Evolutionary conservation across 30 jellyfish, hydroid and myxozoan genomes (phyloP).

Genomic region (Catostylus mosaicus): DNA sequence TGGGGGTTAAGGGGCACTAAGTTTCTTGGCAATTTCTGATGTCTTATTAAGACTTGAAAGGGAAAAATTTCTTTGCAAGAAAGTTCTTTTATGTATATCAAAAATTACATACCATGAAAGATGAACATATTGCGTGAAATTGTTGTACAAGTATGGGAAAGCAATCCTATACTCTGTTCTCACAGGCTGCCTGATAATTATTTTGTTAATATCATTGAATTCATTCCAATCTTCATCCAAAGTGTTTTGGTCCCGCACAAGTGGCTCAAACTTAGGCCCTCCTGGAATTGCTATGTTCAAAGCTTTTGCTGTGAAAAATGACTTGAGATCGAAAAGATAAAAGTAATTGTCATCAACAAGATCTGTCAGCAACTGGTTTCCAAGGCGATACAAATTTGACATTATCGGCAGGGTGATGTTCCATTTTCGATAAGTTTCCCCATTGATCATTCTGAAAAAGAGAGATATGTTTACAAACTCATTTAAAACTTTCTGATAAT

Average conservation of each 20-base stretch:
- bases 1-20: no score
- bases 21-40: no score
- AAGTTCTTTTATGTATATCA: no score
- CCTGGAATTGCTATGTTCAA: slow-evolving; percentile 98
- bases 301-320: slow-evolving; percentile 99
- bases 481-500: no score
- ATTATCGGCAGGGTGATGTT: slow-evolving; percentile 83
- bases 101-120: slow-evolving; percentile 81
- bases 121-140: slow-evolving; percentile 95
- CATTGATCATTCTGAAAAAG: slow-evolving; percentile 85
- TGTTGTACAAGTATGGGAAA: slow-evolving; percentile 96
- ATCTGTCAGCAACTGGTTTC: slow-evolving; percentile 96
- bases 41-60: no score
- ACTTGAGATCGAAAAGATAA: slow-evolving; percentile 91
- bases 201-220: slow-evolving; percentile 95
- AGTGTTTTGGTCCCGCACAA: slow-evolving; percentile 89
- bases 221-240: slow-evolving; percentile 99
- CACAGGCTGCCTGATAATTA: slow-evolving; percentile 96
- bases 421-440: slow-evolving; percentile 96
- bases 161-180: slow-evolving; percentile 99
- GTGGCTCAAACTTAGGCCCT: slow-evolving; percentile 99
- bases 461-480: no score
- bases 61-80: no score
- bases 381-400: slow-evolving; percentile 94
- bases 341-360: slow-evolving; percentile 94